Evolutionary conservation across 2,113 vertebrate genomes (phyloP).

Genomic region (Phaethon lepturus): DNA sequence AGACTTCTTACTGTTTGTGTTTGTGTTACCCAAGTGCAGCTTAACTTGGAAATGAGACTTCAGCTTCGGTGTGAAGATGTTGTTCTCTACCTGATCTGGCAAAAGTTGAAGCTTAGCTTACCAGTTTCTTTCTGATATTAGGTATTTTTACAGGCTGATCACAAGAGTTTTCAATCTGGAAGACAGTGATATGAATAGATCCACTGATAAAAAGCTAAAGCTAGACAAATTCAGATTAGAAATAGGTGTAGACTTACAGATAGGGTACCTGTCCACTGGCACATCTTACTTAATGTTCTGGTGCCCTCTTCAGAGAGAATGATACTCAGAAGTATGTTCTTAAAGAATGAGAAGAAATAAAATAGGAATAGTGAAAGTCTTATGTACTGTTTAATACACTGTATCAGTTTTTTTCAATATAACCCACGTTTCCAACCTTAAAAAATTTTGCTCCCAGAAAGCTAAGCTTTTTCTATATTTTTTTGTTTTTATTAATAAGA

Average conservation of each 20-base stretch:
- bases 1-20: neutral
- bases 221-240: neutral
- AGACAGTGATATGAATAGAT: neutral
- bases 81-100: neutral
- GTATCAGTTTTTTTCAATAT: neutral
- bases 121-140: neutral
- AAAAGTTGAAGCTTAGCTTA: neutral
- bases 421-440: neutral
- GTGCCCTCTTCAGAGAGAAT: conserved; percentile 28
- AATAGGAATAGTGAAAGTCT: neutral
- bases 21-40: neutral
- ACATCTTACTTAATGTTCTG: neutral
- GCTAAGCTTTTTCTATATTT: neutral
- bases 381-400: neutral
- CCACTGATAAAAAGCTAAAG: neutral
- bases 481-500: neutral
- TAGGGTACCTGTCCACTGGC: neutral
- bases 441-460: neutral
- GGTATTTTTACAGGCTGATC: neutral
- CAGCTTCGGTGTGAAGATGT: neutral
- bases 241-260: neutral
- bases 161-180: neutral
- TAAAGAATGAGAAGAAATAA: neutral
- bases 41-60: neutral
- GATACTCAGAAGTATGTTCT: neutral